Base-by-base conservation (phyloP, 2,113 vertebrate genomes). In the Egretta garzetta region DNA sequence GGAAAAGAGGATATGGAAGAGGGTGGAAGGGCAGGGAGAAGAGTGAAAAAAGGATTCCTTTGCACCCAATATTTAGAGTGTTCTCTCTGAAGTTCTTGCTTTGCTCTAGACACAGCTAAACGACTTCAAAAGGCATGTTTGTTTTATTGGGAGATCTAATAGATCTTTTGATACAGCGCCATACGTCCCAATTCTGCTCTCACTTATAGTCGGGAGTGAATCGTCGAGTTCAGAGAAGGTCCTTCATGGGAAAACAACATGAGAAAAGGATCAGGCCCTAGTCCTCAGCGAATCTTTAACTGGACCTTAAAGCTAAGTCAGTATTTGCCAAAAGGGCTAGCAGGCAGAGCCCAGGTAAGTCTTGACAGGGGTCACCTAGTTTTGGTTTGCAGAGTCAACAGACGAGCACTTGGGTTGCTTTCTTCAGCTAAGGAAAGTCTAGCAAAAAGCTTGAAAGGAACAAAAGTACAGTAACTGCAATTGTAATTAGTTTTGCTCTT, bases 31-130 rank as follows among this genome's bases (percentile, higher is more conserved):
- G 60, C 56, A 94, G 49, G 30, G 53, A 58, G n/a, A 75, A 90
- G 43, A 81, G 49, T 60, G 28, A 73, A 86, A 79, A 87, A 74
- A 84, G 13, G 26, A 94, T 91, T 95, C 56, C 66, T 95, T 92
- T 92, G 84, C 8, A 4, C 83, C 73, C 73, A 96, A 23, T 32
- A 88, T 86, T 80, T 41, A 77, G 92, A 92, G 49, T 23, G n/a
- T 14, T 92, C 72, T 26, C 77, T 93, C 73, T 97, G 94, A 95
- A 92, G 86, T 83, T 94, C 41, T 88, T 92, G 39, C 90, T 94
- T 92, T 93, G 83, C 83, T 95, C 88, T 95, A 90, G 58, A 93
- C 83, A 88, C 35, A 96, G 74, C 80, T 92, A 95, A 95, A 86
- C 91, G 81, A 96, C 93, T 95, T 97, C 94, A 96, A 93, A 97